A percentile compares a stretch with the other conserved stretches of the same genome.
Evolutionary conservation across 2,797 vertebrate species (phyloP).

Genomic region (Odontamblyopus rebecca): DNA sequence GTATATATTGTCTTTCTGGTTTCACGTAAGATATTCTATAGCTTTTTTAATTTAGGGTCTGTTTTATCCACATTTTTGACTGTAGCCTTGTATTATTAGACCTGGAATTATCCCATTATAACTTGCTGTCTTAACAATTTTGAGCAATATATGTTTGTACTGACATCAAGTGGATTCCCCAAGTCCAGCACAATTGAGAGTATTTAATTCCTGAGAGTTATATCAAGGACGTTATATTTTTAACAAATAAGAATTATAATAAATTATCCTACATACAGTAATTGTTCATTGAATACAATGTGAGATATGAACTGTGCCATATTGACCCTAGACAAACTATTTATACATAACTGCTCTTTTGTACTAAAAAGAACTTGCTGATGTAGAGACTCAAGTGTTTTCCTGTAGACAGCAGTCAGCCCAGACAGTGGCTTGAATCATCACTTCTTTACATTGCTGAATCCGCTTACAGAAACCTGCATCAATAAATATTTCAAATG

Average conservation of each 20-base stretch:
- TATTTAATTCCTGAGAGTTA: neutral
- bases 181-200: too few relatives aligned
- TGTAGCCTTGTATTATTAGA: neutral
- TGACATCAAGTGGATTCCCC: neutral
- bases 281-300: neutral
- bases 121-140: neutral
- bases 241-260: neutral
- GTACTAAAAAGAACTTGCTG: conserved; percentile 20
- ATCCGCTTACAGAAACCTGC: neutral
- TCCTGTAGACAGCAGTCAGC: conserved; percentile 16
- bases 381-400: conserved; percentile 9
- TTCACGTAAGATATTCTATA: too few relatives aligned
- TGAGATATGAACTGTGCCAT: neutral
- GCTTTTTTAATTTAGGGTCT: too few relatives aligned
- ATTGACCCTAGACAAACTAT: neutral
- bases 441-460: neutral
- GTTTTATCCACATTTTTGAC: too few relatives aligned
- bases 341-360: neutral
- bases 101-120: neutral
- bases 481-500: conserved; percentile 1
- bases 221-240: neutral
- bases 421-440: conserved; percentile 6
- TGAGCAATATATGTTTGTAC: neutral
- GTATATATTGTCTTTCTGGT: too few relatives aligned
- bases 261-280: neutral